Percentiles rank a stretch among this genome's conserved stretches.
Evolutionary conservation across 2,113 vertebrate genomes (phyloP).

Genomic region (Nyctereutes procyonoides): DNA sequence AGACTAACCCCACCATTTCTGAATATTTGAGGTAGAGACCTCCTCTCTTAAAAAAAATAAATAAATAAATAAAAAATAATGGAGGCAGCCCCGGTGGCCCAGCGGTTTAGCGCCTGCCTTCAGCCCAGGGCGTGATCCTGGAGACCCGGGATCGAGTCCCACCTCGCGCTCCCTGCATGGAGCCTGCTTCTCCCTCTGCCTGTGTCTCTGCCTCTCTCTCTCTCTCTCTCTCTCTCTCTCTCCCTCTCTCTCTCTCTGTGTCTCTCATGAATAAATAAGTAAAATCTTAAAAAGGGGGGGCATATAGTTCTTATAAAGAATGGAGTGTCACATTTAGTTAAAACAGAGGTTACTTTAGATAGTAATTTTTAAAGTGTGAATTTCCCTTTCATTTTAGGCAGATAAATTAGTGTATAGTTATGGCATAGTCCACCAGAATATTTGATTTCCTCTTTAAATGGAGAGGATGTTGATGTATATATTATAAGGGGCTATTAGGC

Average conservation of each 20-base stretch:
- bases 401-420: not conserved
- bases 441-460: not conserved
- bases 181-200: too few species aligned
- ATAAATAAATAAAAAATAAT: not conserved
- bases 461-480: not conserved
- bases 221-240: too few species aligned
- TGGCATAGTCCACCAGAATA: not conserved
- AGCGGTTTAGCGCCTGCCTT: too few species aligned
- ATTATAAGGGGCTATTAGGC: not conserved
- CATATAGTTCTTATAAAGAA: not conserved
- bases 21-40: not conserved
- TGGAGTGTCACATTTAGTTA: not conserved
- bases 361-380: conserved; percentile 3
- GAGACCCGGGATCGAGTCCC: too few species aligned
- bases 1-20: not conserved
- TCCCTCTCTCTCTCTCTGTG: too few species aligned
- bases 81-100: too few species aligned
- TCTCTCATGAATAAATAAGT: too few species aligned
- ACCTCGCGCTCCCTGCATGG: too few species aligned
- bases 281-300: too few species aligned
- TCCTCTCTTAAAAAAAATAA: not conserved
- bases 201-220: too few species aligned
- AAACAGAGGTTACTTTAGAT: not conserved
- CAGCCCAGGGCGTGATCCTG: too few species aligned
- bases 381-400: not conserved